A percentile compares a stretch with the other conserved stretches of the same genome.
phyloP scores from a whole-genome alignment of 2,888 invertebrate species.

The Diadegma fenestrale region DNA sequence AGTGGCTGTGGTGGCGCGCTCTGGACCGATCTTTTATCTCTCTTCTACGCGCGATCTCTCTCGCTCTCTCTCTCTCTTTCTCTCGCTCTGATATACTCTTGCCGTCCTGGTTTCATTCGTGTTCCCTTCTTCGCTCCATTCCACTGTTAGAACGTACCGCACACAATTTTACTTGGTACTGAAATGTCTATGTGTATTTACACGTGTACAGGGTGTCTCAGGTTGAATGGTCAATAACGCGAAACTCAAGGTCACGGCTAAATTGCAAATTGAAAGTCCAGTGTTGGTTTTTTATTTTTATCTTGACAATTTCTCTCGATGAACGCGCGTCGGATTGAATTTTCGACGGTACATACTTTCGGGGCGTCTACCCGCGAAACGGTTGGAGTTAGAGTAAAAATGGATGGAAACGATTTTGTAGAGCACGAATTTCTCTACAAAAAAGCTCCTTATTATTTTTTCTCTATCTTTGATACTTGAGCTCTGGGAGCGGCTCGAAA shows the following conservation, averaged over 20 bases:
- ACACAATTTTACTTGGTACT: conserved; percentile 22
- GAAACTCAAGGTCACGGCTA: neutral
- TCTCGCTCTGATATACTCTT: conserved; percentile 31
- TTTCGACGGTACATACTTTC: neutral
- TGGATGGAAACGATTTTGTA: neutral
- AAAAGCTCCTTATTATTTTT: neutral
- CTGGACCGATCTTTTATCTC: conserved; percentile 40
- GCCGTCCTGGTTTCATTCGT: conserved; percentile 70
- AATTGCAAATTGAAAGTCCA: neutral
- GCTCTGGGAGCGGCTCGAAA: neutral
- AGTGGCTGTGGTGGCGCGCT: conserved; percentile 45
- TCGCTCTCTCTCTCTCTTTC: conserved; percentile 39
- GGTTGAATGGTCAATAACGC: neutral
- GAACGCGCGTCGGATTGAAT: neutral
- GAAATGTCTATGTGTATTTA: neutral
- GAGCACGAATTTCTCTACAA: neutral
- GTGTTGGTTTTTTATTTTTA: neutral
- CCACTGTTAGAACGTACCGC: conserved; percentile 48
- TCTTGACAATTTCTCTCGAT: neutral
- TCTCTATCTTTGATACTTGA: neutral
- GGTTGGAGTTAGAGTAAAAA: neutral
- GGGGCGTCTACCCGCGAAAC: neutral
- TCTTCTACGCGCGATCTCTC: conserved; percentile 44
- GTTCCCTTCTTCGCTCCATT: conserved; percentile 63
- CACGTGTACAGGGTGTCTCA: conserved; percentile 5